These are phyloP conservation scores for Percina caprodes DNA, from an alignment of 2,113 vertebrate species.

Conservation along the genomic window DNA sequence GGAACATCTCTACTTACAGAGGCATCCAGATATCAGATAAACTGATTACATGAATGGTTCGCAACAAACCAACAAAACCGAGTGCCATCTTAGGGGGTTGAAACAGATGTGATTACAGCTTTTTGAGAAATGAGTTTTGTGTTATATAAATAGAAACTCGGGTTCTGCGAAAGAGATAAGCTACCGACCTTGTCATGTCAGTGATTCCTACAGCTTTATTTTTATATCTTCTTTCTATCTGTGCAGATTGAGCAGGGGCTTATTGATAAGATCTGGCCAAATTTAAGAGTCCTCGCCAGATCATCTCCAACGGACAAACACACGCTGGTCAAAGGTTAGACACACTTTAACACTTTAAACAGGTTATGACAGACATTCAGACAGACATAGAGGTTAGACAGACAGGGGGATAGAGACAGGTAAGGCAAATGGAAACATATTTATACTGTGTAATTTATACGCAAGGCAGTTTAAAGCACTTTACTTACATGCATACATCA, in stretches of 20 bases:
- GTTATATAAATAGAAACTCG: too few relatives aligned
- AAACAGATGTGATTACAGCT: too few relatives aligned
- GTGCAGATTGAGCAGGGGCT: constrained; percentile 96
- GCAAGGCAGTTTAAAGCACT: too few relatives aligned
- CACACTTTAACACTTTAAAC: not conserved
- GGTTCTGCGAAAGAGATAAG: too few relatives aligned
- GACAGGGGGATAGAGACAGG: not conserved
- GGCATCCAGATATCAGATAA: not conserved
- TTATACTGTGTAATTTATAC: too few relatives aligned
- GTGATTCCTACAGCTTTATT: too few relatives aligned
- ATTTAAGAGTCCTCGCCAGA: constrained; percentile 95
- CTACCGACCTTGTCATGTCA: too few relatives aligned
- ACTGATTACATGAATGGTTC: not conserved
- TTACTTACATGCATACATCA: not conserved
- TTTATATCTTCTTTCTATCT: constrained; percentile 31
- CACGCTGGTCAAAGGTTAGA: constrained; percentile 96
- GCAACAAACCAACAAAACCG: not conserved
- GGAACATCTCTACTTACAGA: too few relatives aligned
- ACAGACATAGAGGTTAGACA: not conserved
- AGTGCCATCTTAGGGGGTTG: too few relatives aligned
- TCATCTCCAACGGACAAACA: constrained; percentile 99
- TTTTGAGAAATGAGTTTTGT: too few relatives aligned
- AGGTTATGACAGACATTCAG: not conserved
- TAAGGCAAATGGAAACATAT: not conserved
- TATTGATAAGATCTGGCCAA: constrained; percentile 98